Evolutionary conservation across 2,113 vertebrate genomes (phyloP).

Genomic region (Neolamprologus sp.): DNA sequence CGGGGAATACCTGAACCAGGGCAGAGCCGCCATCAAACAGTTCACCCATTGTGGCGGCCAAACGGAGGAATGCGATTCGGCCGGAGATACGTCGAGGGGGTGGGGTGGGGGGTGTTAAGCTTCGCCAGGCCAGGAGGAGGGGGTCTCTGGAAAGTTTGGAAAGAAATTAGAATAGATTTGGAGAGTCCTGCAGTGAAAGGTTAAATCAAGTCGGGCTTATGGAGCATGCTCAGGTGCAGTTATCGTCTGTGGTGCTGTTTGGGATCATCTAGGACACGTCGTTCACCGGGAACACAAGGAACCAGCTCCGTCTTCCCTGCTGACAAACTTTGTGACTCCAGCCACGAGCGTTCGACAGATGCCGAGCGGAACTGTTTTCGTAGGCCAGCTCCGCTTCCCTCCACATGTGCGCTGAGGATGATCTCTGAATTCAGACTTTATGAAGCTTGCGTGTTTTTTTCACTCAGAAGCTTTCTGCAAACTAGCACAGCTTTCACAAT

Average conservation of each 20-base stretch:
- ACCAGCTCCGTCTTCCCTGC: neutral
- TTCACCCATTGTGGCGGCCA: conserved; percentile 61
- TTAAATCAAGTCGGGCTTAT: neutral
- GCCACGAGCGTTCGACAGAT: neutral
- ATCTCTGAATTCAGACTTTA: neutral
- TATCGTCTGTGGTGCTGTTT: neutral
- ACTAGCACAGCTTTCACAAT: neutral
- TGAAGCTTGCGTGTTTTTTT: neutral
- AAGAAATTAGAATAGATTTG: neutral
- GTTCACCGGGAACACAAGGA: neutral
- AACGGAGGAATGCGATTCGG: conserved; percentile 67
- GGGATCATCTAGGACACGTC: neutral
- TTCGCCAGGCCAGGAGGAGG: neutral
- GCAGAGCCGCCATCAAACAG: conserved; percentile 65
- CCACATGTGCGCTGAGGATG: neutral
- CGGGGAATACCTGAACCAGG: conserved; percentile 66
- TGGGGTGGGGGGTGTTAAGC: neutral
- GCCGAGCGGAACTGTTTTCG: neutral
- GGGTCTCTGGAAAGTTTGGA: neutral
- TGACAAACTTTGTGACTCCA: neutral
- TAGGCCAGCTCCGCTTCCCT: neutral
- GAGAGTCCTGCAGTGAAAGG: neutral
- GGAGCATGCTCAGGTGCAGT: neutral
- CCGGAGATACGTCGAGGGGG: conserved; percentile 43
- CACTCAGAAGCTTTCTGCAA: fast-evolving